Conservation (phyloP, 1,140 invertebrate genomes). For the Drosophila triauraria region DNA sequence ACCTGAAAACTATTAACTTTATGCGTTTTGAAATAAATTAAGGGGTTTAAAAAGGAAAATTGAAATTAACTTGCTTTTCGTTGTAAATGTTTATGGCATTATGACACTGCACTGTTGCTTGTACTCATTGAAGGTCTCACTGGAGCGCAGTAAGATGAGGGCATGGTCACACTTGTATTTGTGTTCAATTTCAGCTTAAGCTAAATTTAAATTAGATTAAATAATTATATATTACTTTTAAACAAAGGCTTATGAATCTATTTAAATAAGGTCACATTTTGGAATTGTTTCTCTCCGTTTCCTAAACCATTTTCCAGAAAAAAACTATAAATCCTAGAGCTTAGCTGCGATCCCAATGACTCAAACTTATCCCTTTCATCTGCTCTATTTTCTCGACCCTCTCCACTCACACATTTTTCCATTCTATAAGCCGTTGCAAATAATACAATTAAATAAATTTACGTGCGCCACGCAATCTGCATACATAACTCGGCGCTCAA, state of each 20-base stretch:
- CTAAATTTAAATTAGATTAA: too few relatives aligned
- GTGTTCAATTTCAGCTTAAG: too few relatives aligned
- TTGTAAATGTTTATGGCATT: too few relatives aligned
- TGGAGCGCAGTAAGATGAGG: neutral
- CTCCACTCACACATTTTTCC: slow-evolving; percentile 17
- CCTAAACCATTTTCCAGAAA: too few relatives aligned
- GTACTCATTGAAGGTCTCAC: neutral
- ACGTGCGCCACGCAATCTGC: slow-evolving; percentile 79
- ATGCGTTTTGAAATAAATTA: too few relatives aligned
- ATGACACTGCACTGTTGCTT: neutral
- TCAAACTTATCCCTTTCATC: slow-evolving; percentile 1
- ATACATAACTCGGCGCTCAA: slow-evolving; percentile 60
- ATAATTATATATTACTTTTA: too few relatives aligned
- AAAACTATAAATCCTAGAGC: neutral
- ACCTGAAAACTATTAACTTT: too few relatives aligned
- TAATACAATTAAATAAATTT: slow-evolving; percentile 75
- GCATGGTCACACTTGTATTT: neutral
- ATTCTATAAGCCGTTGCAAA: slow-evolving; percentile 48
- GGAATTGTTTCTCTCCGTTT: too few relatives aligned
- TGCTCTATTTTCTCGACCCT: slow-evolving; percentile 10
- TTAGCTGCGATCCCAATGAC: neutral
- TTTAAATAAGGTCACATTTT: too few relatives aligned
- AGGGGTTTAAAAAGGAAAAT: too few relatives aligned
- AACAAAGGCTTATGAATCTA: too few relatives aligned
- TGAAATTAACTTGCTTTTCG: too few relatives aligned